Evolutionary conservation across 2,113 vertebrate species (phyloP).

Genomic region (human (Homo sapiens)): GRCh38 chr9:4841501-4842000

Average conservation of each 20-base stretch:
- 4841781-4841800: neutral
- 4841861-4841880: conserved; percentile 4
- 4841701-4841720: neutral
- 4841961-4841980: neutral
- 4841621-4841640: neutral
- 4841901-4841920: neutral
- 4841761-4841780: neutral
- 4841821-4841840: neutral
- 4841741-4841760: neutral
- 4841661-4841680: conserved; percentile 1
- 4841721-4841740: neutral
- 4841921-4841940: neutral
- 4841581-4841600: neutral
- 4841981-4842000: neutral
- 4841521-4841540: neutral
- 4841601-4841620: neutral
- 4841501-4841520: neutral
- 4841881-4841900: neutral
- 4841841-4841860: neutral
- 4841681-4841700: neutral
- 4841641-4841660: neutral
- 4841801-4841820: neutral
- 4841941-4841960: conserved; percentile 20
- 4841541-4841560: neutral
- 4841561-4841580: neutral